Evolutionary conservation across 2,888 invertebrate species (phyloP).

Genomic region (Polyommatus iphigenia): DNA sequence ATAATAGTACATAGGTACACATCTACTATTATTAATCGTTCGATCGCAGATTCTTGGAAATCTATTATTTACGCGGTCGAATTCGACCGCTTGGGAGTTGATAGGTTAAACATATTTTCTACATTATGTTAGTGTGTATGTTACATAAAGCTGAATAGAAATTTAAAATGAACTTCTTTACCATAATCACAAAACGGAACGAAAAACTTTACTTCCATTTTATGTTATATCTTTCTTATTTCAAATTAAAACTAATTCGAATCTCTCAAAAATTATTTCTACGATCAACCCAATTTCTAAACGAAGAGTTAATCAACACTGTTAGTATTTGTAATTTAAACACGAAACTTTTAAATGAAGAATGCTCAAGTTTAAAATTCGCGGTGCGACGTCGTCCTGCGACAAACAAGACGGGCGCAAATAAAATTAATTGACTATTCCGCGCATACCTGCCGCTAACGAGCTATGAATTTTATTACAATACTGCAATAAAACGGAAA

Average conservation of each 20-base stretch:
- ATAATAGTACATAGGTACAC: no score
- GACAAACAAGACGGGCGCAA: conserved; percentile 48
- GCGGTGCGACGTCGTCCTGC: conserved; percentile 41
- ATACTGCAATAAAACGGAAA: conserved; percentile 23
- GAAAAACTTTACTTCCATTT: no score
- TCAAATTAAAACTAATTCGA: neutral
- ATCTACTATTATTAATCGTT: no score
- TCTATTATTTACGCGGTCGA: no score
- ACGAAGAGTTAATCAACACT: conserved; percentile 21
- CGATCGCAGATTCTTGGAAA: no score
- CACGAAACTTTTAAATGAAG: conserved; percentile 45
- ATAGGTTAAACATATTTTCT: no score
- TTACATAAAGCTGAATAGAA: no score
- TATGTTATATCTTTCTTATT: no score
- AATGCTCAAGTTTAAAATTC: conserved; percentile 50
- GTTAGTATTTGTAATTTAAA: conserved; percentile 43
- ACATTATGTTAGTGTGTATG: no score
- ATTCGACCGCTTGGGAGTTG: no score
- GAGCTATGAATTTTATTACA: conserved; percentile 35
- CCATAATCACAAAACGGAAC: no score
- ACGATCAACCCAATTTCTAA: conserved; percentile 2
- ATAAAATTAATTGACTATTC: conserved; percentile 59
- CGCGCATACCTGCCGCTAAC: conserved; percentile 47
- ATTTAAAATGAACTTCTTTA: no score
- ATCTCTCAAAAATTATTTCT: neutral